Percentiles rank a stretch among this genome's conserved stretches.
phyloP scores from a whole-genome alignment of 2,113 vertebrate genomes.

The human (Homo sapiens) region DNA sequence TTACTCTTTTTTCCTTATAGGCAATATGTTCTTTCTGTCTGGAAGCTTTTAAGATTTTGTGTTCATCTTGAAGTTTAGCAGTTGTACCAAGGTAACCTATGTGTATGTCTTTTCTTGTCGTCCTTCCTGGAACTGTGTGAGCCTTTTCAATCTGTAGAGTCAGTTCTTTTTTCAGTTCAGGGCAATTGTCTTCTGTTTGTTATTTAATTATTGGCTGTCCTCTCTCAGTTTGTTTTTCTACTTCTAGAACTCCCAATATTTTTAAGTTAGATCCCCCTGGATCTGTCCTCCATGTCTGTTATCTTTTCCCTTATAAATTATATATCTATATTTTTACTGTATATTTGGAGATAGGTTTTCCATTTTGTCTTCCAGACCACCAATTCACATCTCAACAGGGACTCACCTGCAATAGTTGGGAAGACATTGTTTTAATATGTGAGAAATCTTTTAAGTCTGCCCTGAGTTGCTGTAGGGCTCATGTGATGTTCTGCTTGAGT shows the following conservation, averaged over 20 bases:
- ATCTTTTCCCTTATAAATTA: neutral
- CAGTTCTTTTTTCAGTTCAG: neutral
- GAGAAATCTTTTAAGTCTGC: neutral
- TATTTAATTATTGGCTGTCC: neutral
- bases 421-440: neutral
- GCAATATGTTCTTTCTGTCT: neutral
- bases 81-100: neutral
- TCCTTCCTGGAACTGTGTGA: neutral
- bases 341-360: neutral
- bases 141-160: neutral
- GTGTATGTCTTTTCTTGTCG: neutral
- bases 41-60: neutral
- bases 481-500: neutral
- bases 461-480: neutral
- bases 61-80: slow-evolving; percentile 21
- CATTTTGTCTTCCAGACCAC: neutral
- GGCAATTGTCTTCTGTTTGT: neutral
- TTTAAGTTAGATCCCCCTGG: neutral
- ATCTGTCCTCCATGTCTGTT: neutral
- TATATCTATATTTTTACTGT: neutral
- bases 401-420: neutral
- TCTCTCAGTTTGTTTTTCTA: neutral
- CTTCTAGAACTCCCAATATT: neutral
- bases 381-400: neutral
- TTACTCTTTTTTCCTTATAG: neutral